phyloP scores from a whole-genome alignment of 2,888 invertebrate genomes.

The Eupeodes luniger region DNA sequence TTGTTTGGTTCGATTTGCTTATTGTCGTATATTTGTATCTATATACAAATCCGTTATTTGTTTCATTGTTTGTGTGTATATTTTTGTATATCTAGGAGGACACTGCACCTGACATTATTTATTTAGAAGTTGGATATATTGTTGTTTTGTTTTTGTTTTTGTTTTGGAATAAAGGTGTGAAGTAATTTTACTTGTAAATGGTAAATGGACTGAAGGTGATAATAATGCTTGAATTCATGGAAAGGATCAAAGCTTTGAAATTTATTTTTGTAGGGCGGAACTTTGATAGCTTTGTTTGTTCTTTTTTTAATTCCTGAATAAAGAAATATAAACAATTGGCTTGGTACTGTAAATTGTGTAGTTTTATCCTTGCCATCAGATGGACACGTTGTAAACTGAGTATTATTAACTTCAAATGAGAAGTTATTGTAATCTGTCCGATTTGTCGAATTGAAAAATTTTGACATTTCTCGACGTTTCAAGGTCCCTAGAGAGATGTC shows the following conservation, averaged over 20 bases:
- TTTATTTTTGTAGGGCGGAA: not conserved
- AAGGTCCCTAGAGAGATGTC: too few relatives aligned
- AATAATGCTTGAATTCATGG: not conserved
- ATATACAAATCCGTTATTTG: not conserved
- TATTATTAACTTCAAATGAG: too few relatives aligned
- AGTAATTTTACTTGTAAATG: not conserved
- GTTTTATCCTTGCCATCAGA: too few relatives aligned
- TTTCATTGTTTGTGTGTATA: not conserved
- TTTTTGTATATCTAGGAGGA: constrained; percentile 5
- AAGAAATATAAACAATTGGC: too few relatives aligned
- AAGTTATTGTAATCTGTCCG: too few relatives aligned
- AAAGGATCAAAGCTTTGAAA: not conserved
- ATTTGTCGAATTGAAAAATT: too few relatives aligned
- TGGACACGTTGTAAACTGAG: too few relatives aligned
- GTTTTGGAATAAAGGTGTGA: not conserved
- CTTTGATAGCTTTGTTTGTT: not conserved
- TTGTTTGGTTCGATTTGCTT: constrained; percentile 1
- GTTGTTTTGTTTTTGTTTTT: not conserved
- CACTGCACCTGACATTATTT: constrained; percentile 1
- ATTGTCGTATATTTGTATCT: not conserved
- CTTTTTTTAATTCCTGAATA: not conserved
- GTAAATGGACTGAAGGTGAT: not conserved
- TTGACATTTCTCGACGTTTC: too few relatives aligned
- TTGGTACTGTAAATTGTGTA: too few relatives aligned
- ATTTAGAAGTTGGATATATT: not conserved